Base-by-base conservation (phyloP, 2,113 vertebrate species). In the Morone chrysops region DNA sequence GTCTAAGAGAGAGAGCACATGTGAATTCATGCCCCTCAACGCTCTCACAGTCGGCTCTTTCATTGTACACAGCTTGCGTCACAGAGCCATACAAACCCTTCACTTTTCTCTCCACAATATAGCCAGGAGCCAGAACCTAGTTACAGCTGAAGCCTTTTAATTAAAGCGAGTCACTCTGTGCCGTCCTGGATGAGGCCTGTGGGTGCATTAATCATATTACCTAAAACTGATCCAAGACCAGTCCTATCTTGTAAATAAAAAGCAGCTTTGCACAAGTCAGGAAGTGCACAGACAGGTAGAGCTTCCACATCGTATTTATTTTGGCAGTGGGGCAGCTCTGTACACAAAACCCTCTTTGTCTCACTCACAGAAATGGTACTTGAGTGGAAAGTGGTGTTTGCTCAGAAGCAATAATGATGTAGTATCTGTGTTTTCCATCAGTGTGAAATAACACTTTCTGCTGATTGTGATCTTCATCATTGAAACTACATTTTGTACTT, bases 331-430 rank as follows among this genome's bases (percentile, higher is more conserved):
- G 48, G 77, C 54, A n/a, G 51, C 78, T 50, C 62, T 11, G 50
- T 40, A 51, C 81, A 93, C 89, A 93, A 89, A 92, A 78, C 80
- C 81, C 57, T 90, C 91, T 94, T 94, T 94, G 94, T 94, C 54
- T 91, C 62, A 20, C 43, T 86, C 45, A n/a, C 75, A 82, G 69
- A 83, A 83, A 82, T 79, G 66, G 43, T 54, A 69, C 83, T 89
- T 66, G 75, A 84, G 61, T 75, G 79, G 73, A 81, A 87, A 80
- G 74, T 48, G 62, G 63, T 62, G 62, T 85, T 93, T 85, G 74
- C 81, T 61, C 69, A 70, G 70, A 75, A 62, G 80, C 53, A 81
- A 31, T 78, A 82, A 89, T 75, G 70, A 89, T 73, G 56, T 13
- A 53, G 63, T 87, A 82, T 88, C 83, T 92, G 90, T 80, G 82